Percentiles rank a stretch among this genome's conserved stretches.
These are phyloP conservation scores for Xyrauchen texanus DNA, from an alignment of 2,113 vertebrate genomes.

Conservation along the genomic window DNA sequence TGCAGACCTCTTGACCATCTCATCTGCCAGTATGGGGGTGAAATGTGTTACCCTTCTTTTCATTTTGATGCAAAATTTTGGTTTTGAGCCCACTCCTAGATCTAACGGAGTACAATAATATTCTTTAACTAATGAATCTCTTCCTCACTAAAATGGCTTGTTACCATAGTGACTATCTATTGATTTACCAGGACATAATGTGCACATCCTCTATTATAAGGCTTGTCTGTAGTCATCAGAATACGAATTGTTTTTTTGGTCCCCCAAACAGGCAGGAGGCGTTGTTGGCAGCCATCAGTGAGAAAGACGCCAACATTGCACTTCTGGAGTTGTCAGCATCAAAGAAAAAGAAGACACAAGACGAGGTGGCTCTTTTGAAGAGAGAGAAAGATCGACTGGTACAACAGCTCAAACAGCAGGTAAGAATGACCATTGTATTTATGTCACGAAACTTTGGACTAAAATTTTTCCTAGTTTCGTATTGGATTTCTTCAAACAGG, in stretches of 20 bases:
- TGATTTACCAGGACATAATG: no score
- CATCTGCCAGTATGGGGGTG: no score
- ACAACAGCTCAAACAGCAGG: slow-evolving; percentile 97
- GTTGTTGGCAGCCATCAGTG: slow-evolving; percentile 95
- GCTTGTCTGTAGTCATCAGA: neutral
- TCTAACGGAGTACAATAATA: no score
- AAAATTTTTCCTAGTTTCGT: no score
- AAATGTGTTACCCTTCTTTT: no score
- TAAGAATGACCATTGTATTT: slow-evolving; percentile 52
- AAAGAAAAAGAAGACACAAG: slow-evolving; percentile 97
- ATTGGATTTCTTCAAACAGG: no score
- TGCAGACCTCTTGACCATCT: no score
- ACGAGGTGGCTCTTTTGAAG: slow-evolving; percentile 92
- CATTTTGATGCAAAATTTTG: no score
- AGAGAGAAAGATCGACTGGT: slow-evolving; percentile 94
- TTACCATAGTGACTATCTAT: no score
- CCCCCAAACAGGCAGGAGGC: slow-evolving; percentile 87
- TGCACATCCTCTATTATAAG: no score
- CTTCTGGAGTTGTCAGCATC: slow-evolving; percentile 95
- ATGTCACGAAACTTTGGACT: no score
- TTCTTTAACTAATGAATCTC: neutral
- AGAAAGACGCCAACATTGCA: slow-evolving; percentile 97
- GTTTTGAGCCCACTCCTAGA: no score
- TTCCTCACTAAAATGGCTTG: neutral
- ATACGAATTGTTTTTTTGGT: neutral